phyloP scores from a whole-genome alignment of 2,113 vertebrate genomes.

The Piaya cayana region DNA sequence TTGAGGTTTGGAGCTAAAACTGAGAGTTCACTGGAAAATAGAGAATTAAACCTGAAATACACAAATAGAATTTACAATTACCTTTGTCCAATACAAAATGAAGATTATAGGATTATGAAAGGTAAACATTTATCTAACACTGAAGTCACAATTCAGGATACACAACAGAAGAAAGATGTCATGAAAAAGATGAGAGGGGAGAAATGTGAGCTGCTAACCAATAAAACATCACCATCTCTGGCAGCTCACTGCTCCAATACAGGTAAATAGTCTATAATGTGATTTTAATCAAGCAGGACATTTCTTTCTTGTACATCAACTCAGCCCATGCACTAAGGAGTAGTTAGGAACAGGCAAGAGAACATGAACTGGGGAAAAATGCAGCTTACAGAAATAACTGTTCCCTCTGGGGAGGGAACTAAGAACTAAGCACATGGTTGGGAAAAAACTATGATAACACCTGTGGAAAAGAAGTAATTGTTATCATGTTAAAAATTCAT shows the following conservation, averaged over 20 bases:
- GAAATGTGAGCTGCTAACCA: background rate
- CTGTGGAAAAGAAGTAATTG: background rate
- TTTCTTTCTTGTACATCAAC: background rate
- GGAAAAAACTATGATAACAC: background rate
- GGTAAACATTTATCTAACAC: background rate
- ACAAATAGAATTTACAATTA: background rate
- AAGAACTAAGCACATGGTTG: background rate
- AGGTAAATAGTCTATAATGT: background rate
- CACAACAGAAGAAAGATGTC: background rate
- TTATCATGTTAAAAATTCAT: background rate
- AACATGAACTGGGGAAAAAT: background rate
- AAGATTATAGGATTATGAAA: background rate
- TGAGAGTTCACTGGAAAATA: background rate
- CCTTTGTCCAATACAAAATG: background rate
- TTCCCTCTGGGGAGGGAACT: background rate
- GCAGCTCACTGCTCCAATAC: background rate
- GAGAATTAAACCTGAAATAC: constrained; percentile 1
- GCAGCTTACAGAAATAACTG: background rate
- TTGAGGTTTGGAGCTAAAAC: background rate
- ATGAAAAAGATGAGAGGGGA: background rate
- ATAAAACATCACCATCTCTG: background rate
- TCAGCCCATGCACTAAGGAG: background rate
- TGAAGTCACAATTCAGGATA: background rate
- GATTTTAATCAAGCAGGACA: background rate
- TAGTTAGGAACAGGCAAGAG: background rate